Conservation (phyloP, 2,888 invertebrate genomes). For the Quadriops clusia region DNA sequence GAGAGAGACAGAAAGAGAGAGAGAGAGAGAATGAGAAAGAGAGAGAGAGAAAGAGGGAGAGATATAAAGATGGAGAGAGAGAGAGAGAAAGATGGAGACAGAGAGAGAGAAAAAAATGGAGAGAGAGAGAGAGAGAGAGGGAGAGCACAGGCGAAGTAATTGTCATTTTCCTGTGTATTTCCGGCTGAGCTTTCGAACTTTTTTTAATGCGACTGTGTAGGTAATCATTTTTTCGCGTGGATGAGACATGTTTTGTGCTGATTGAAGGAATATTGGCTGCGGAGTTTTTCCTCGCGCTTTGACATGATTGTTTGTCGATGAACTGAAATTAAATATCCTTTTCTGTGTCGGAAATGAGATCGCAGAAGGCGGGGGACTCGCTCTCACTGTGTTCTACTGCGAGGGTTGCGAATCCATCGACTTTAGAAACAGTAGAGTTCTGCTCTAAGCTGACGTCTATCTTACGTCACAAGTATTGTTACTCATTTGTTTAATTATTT, state of each 20-base stretch:
- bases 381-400: no score
- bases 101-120: neutral
- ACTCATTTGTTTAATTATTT: no score
- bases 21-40: no score
- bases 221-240: constrained; percentile 30
- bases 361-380: constrained; percentile 12
- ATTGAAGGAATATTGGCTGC: constrained; percentile 34
- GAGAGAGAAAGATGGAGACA: no score
- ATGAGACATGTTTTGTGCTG: constrained; percentile 31
- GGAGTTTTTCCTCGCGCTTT: constrained; percentile 23
- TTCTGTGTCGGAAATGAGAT: constrained; percentile 34
- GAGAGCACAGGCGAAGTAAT: constrained; percentile 19
- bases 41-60: no score
- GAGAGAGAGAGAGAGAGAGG: constrained; percentile 1
- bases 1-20: no score
- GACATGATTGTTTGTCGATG: constrained; percentile 33
- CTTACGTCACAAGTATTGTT: no score
- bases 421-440: no score
- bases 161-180: constrained; percentile 36
- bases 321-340: constrained; percentile 35
- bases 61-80: no score
- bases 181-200: constrained; percentile 22
- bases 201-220: constrained; percentile 27
- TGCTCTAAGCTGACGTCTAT: no score
- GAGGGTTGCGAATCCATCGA: no score